phyloP scores from a whole-genome alignment of 1,140 invertebrate species.

The Planococcus citri region DNA sequence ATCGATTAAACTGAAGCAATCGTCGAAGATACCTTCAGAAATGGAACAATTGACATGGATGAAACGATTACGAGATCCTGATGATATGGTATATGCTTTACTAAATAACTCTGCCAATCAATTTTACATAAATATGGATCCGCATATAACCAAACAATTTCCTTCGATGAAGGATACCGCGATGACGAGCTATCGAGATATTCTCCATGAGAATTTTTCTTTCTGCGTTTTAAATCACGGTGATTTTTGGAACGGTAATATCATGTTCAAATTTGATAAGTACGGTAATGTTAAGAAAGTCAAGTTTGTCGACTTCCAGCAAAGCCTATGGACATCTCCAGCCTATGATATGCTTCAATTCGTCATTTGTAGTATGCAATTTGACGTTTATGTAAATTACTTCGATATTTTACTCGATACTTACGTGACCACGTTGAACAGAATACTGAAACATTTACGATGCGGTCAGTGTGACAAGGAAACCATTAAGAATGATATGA shows the following conservation, averaged over 20 bases:
- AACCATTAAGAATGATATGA: background rate
- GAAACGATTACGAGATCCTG: background rate
- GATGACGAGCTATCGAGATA: background rate
- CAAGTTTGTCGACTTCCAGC: constrained; percentile 34
- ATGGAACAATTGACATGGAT: background rate
- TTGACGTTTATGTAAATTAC: background rate
- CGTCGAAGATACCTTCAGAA: background rate
- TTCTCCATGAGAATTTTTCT: background rate
- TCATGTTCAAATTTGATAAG: constrained; percentile 33
- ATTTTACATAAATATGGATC: background rate
- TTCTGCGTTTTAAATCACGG: constrained; percentile 36
- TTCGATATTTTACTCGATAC: background rate
- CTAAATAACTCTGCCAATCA: background rate
- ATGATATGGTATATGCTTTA: background rate
- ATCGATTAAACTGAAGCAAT: background rate
- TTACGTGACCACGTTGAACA: background rate
- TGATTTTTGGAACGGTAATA: constrained; percentile 41
- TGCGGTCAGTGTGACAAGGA: background rate
- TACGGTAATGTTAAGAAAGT: constrained; percentile 25
- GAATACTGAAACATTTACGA: background rate
- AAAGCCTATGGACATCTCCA: constrained; percentile 21
- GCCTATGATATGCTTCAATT: background rate
- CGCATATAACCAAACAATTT: background rate
- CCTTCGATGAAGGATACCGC: background rate
- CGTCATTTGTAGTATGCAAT: background rate